phyloP scores from a whole-genome alignment of 2,888 invertebrate species.

The Shargacucullia verbasci region DNA sequence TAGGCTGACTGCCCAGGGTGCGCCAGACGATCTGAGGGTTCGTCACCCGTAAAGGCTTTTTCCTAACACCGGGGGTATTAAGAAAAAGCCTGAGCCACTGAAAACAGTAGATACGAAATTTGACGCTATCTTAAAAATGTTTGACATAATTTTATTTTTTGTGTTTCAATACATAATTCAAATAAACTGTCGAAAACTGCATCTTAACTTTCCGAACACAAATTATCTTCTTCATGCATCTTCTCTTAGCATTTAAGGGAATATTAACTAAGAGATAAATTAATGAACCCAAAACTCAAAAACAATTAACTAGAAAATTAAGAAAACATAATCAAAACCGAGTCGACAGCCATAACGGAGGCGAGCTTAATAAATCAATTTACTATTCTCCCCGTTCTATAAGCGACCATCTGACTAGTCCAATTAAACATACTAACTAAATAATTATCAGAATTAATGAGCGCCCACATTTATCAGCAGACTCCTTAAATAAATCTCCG shows the following conservation, averaged over 20 bases:
- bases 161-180: too few relatives aligned
- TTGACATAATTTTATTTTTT: too few relatives aligned
- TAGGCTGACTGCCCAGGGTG: too few relatives aligned
- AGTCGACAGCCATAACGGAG: slow-evolving; percentile 48
- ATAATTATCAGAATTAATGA: slow-evolving; percentile 89
- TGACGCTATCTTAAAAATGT: too few relatives aligned
- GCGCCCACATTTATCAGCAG: slow-evolving; percentile 78
- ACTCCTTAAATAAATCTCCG: slow-evolving; percentile 81
- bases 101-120: too few relatives aligned
- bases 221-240: too few relatives aligned
- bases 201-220: too few relatives aligned
- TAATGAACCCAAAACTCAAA: slow-evolving; percentile 43
- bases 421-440: slow-evolving; percentile 86
- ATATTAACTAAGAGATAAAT: slow-evolving; percentile 31
- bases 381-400: slow-evolving; percentile 57
- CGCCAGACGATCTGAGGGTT: too few relatives aligned
- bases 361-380: slow-evolving; percentile 60
- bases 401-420: slow-evolving; percentile 74
- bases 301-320: slow-evolving; percentile 56
- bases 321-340: slow-evolving; percentile 49
- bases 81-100: too few relatives aligned
- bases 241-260: not conserved
- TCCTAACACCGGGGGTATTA: too few relatives aligned
- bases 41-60: too few relatives aligned
- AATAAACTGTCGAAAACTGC: too few relatives aligned